These are phyloP conservation scores for Protodeltote pygarga DNA, from an alignment of 2,888 invertebrate species.

Conservation along the genomic window DNA sequence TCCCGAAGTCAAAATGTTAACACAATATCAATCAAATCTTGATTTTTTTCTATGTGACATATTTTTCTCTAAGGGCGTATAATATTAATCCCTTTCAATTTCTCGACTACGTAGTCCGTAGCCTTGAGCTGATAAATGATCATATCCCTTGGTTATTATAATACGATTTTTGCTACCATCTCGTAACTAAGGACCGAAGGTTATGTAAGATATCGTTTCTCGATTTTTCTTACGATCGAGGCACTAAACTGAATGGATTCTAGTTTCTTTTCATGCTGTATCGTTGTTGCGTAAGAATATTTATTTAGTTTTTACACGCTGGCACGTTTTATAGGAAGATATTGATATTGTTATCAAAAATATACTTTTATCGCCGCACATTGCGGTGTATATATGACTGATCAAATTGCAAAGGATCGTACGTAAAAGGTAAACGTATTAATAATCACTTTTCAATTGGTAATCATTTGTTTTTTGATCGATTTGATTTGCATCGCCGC, in stretches of 20 bases:
- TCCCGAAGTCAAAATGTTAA: no score
- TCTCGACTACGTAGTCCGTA: not conserved
- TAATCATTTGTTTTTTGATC: no score
- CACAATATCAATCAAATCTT: no score
- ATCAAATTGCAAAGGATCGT: no score
- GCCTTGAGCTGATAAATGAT: slow-evolving; percentile 21
- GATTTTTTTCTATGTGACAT: slow-evolving; percentile 5
- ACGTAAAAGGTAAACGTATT: no score
- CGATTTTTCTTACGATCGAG: slow-evolving; percentile 12
- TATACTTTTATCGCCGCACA: no score
- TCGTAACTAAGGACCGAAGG: slow-evolving; percentile 3
- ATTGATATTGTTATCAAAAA: no score
- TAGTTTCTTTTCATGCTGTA: not conserved
- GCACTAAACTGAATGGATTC: slow-evolving; percentile 6
- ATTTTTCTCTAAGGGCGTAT: not conserved
- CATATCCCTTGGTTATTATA: slow-evolving; percentile 6
- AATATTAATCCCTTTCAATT: slow-evolving; percentile 38
- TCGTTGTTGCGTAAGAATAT: slow-evolving; percentile 2
- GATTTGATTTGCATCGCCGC: no score
- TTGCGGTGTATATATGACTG: no score
- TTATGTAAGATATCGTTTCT: slow-evolving; percentile 20
- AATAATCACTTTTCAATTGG: no score
- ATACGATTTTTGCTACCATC: slow-evolving; percentile 14
- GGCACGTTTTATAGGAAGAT: slow-evolving; percentile 1
- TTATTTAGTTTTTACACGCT: not conserved